phyloP scores from a whole-genome alignment of 2,113 vertebrate species.

The Paramormyrops kingsleyae region DNA sequence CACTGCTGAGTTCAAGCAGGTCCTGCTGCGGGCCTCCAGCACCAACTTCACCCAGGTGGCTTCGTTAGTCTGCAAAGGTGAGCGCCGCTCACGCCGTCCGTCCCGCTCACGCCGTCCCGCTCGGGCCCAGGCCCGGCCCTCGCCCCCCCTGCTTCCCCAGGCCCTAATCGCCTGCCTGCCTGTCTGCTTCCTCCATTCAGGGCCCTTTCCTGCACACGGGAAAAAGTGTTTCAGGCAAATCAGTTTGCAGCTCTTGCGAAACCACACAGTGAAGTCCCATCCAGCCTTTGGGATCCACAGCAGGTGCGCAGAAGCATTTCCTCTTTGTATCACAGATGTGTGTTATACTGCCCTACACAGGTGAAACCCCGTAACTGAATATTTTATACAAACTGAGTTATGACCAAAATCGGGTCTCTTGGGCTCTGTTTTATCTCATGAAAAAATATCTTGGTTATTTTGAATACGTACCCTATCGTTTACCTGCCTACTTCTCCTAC shows the following conservation, averaged over 20 bases:
- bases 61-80: slow-evolving; percentile 79
- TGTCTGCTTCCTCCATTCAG: slow-evolving; percentile 26
- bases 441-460: background rate
- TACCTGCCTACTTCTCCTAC: background rate
- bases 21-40: slow-evolving; percentile 68
- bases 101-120: background rate
- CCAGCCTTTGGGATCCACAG: slow-evolving; percentile 63
- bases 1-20: slow-evolving; percentile 68
- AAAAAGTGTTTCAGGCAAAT: slow-evolving; percentile 52
- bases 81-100: background rate
- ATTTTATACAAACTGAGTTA: background rate
- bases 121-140: background rate
- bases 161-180: too few relatives aligned
- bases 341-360: background rate
- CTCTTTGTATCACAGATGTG: background rate
- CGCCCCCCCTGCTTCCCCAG: too few relatives aligned
- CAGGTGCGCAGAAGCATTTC: slow-evolving; percentile 52
- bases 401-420: background rate
- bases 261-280: slow-evolving; percentile 61
- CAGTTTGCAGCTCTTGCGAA: slow-evolving; percentile 47
- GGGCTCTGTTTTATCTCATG: background rate
- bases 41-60: slow-evolving; percentile 84
- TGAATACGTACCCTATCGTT: background rate
- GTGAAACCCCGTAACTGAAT: background rate
- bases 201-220: slow-evolving; percentile 57